A percentile compares a stretch with the other conserved stretches of the same genome.
These are phyloP conservation scores for Apomyelois bistriatella DNA, from an alignment of 2,888 invertebrate genomes.

Conservation along the genomic window DNA sequence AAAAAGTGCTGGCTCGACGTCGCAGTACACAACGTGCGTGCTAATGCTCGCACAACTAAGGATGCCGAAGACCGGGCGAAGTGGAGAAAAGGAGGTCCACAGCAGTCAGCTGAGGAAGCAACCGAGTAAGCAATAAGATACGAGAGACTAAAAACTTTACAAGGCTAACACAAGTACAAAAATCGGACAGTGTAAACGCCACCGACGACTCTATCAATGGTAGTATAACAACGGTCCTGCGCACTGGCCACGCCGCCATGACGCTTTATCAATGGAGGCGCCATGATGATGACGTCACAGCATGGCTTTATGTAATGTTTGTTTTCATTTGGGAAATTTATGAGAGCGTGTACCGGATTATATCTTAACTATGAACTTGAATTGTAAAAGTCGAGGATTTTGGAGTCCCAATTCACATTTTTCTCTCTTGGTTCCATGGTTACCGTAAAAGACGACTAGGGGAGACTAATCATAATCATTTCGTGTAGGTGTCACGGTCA, in stretches of 20 bases:
- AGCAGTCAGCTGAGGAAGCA: too few relatives aligned
- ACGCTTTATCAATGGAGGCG: conserved; percentile 66
- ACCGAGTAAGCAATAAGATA: too few relatives aligned
- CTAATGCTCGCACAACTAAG: too few relatives aligned
- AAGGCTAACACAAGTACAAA: conserved; percentile 13
- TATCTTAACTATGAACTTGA: conserved; percentile 5
- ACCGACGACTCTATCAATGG: conserved; percentile 63
- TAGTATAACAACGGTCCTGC: conserved; percentile 51
- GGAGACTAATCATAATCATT: too few relatives aligned
- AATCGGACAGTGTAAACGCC: conserved; percentile 34
- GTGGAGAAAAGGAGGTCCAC: too few relatives aligned
- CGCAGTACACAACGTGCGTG: too few relatives aligned
- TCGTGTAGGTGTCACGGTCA: too few relatives aligned
- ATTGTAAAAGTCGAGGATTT: background rate
- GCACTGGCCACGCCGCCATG: conserved; percentile 43
- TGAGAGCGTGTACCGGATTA: conserved; percentile 29
- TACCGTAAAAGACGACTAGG: too few relatives aligned
- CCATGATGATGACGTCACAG: conserved; percentile 74
- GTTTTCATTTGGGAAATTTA: conserved; percentile 54
- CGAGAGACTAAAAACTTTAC: too few relatives aligned
- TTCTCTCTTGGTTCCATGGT: too few relatives aligned
- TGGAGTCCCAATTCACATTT: background rate
- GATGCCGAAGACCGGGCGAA: too few relatives aligned
- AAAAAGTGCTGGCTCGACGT: too few relatives aligned
- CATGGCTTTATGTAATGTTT: conserved; percentile 61